phyloP scores from a whole-genome alignment of 2,797 vertebrate species.

The Lithobates sylvaticus region DNA sequence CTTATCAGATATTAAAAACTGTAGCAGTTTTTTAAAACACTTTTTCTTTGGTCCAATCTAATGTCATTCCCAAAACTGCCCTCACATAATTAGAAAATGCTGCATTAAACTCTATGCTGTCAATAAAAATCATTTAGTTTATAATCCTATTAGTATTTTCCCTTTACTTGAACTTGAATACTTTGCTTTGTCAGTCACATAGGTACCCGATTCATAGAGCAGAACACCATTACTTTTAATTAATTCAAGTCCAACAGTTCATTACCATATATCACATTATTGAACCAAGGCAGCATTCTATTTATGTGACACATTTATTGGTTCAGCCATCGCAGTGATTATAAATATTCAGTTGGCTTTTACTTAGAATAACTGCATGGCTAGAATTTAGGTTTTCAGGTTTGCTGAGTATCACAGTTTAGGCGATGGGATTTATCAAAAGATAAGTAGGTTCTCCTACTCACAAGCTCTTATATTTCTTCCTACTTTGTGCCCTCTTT shows the following conservation, averaged over 20 bases:
- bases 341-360: constrained; percentile 7
- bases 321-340: not conserved
- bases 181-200: constrained; percentile 18
- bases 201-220: not conserved
- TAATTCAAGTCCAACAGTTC: not conserved
- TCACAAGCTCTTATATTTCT: not conserved
- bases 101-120: constrained; percentile 15
- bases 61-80: constrained; percentile 1
- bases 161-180: constrained; percentile 1
- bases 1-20: not conserved
- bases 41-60: constrained; percentile 8
- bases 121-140: constrained; percentile 18
- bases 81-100: constrained; percentile 27
- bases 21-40: not conserved
- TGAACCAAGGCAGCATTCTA: constrained; percentile 30
- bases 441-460: not conserved
- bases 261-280: constrained; percentile 42
- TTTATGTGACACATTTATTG: constrained; percentile 38
- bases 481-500: not conserved
- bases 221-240: constrained; percentile 18
- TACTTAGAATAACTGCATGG: not conserved
- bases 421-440: not conserved
- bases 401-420: not conserved
- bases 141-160: constrained; percentile 44
- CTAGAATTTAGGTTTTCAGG: not conserved